phyloP scores from a whole-genome alignment of 2,797 vertebrate species.

The Crypturellus tataupa region DNA sequence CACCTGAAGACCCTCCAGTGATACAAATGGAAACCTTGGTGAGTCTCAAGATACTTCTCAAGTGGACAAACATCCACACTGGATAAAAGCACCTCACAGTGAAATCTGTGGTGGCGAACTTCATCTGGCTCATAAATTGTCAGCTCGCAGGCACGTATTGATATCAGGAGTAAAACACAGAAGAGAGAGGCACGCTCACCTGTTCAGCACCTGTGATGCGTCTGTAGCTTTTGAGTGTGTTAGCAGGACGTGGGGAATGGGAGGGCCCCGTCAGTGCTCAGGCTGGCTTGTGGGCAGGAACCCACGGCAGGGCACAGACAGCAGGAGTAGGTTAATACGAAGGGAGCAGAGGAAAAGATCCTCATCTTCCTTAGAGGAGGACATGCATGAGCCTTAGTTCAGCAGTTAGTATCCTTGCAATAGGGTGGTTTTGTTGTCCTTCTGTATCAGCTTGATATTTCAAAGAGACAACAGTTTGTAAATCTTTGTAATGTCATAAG shows the following conservation, averaged over 20 bases:
- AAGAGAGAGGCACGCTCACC: fast-evolving
- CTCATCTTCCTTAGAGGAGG: background rate
- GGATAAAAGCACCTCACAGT: background rate
- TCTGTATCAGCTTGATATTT: fast-evolving
- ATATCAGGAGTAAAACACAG: fast-evolving
- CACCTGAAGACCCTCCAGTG: background rate
- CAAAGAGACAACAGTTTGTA: background rate
- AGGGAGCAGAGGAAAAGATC: background rate
- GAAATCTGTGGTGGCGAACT: background rate
- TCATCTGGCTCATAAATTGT: fast-evolving
- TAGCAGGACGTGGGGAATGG: background rate
- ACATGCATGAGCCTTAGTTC: fast-evolving
- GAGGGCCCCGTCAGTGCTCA: background rate
- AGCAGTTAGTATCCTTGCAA: background rate
- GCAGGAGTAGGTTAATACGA: fast-evolving
- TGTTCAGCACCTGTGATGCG: no score
- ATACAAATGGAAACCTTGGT: fast-evolving
- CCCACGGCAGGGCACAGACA: background rate
- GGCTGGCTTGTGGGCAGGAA: background rate
- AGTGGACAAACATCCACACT: fast-evolving
- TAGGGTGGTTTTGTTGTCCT: background rate
- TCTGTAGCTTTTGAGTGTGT: background rate
- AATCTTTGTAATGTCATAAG: background rate
- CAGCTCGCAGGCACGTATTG: fast-evolving
- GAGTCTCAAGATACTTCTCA: background rate